phyloP scores from a whole-genome alignment of 2,888 invertebrate genomes.

The Acanthococcus lagerstroemiae region DNA sequence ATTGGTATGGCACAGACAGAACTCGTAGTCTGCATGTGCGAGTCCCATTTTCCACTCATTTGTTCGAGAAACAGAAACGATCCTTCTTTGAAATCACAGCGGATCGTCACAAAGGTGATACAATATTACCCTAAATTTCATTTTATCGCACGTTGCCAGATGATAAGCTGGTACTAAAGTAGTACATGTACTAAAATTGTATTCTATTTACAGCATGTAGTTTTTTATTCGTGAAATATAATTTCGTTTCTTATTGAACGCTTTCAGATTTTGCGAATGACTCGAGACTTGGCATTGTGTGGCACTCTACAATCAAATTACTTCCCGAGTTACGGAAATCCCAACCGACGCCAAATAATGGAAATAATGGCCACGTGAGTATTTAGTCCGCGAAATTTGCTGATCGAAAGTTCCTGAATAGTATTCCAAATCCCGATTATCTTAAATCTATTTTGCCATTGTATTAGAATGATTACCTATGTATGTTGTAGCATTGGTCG shows the following conservation, averaged over 20 bases:
- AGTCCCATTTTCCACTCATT: constrained; percentile 38
- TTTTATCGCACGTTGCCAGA: no score
- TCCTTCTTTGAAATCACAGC: constrained; percentile 37
- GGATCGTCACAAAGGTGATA: constrained; percentile 36
- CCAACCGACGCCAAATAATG: neutral
- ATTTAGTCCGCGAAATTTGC: no score
- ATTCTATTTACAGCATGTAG: no score
- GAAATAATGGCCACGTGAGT: constrained; percentile 22
- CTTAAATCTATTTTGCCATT: neutral
- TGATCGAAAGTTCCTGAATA: no score
- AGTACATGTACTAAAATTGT: no score
- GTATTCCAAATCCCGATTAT: neutral
- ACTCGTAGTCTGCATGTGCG: constrained; percentile 53
- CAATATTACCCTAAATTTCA: neutral
- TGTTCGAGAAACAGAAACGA: constrained; percentile 35
- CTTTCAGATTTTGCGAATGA: constrained; percentile 38
- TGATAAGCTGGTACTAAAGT: no score
- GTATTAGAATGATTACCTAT: neutral
- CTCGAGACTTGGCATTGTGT: constrained; percentile 37
- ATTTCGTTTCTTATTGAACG: no score
- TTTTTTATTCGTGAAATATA: no score
- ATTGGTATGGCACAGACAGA: constrained; percentile 56
- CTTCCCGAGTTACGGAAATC: constrained; percentile 32
- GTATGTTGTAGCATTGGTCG: constrained; percentile 37
- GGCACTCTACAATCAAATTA: constrained; percentile 37